Evolutionary conservation across 2,113 vertebrate genomes (phyloP), one percentile per base, ranked within the genome.

Genomic region (Labeo catla): DNA sequence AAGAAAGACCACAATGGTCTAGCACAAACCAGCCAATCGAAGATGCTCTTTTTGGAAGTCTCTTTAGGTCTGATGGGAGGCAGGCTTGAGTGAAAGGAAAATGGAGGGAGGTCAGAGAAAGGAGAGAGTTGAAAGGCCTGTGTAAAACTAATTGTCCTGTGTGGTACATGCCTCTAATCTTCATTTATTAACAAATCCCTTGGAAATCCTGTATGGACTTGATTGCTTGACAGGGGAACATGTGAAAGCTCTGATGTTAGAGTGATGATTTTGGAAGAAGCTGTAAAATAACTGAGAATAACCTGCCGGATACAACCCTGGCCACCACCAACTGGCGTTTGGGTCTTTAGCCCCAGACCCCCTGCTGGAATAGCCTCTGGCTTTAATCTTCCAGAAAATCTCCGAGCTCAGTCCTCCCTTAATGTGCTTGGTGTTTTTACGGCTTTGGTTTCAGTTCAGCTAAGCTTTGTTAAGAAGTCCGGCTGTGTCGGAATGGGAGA

Each of bases 121-220:
- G 57, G 72, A 61, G n/a, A 45, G 36, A 76, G 50, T 43, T 28
- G 45, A 74, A 84, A 86, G 76, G 52, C 12, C 74, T 52, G 23
- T 45, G 36, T 43, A 15, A 79, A 79, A 61, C 21, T 80, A 88
- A 88, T 87, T 68, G 52, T 43, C 61, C 87, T 76, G 59, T 83
- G 88, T 91, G 80, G 90, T 89, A 81, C 78, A 70, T 68, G 65
- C 76, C 65, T 68, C 11, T 91, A 91, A 93, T 92, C 89, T 88
- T 63, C 39, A 91, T 88, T 90, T 89, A 57, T 82, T 52, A 72
- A 50, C 6, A 90, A 86, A 84, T 76, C 8, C 84, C 87, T 87
- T 85, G 57, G 80, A 92, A 90, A 92, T 83, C 86, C 70, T 86
- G 80, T 89, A 89, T 86, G 86, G 52, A 89, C 61, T 86, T 66